phyloP scores from a whole-genome alignment of 1,140 invertebrate species.

The Pogonomyrmex californicus region DNA sequence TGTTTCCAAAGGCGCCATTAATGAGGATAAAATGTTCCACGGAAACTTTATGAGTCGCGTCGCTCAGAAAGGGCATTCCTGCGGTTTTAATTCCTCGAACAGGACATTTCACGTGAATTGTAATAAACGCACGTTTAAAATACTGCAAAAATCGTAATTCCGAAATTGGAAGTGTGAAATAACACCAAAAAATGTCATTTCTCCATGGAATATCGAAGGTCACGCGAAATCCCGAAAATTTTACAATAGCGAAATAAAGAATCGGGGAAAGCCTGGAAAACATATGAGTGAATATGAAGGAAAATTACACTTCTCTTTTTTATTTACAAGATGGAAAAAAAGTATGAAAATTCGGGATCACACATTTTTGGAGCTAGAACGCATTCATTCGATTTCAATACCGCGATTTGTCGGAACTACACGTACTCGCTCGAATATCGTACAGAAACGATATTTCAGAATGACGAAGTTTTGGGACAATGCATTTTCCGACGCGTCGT shows the following conservation, averaged over 20 bases:
- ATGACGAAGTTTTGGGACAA: conserved; percentile 54
- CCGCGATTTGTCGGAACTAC: conserved; percentile 34
- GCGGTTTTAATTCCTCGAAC: conserved; percentile 3
- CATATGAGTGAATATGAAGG: neutral
- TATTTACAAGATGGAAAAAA: neutral
- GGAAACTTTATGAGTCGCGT: conserved; percentile 24
- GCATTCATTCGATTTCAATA: conserved; percentile 52
- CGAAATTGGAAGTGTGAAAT: neutral
- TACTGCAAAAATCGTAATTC: neutral
- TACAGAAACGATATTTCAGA: conserved; percentile 34
- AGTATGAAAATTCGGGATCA: conserved; percentile 28
- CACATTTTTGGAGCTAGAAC: conserved; percentile 14
- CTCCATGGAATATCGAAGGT: neutral
- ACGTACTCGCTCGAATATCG: conserved; percentile 19
- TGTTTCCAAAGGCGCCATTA: conserved; percentile 56
- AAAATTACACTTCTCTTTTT: neutral
- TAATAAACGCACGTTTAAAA: conserved; percentile 26
- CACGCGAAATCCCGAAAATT: conserved; percentile 11
- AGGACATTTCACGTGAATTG: neutral
- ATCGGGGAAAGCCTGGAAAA: conserved; percentile 18
- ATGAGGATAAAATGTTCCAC: conserved; percentile 61
- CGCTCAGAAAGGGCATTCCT: neutral
- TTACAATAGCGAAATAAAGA: neutral
- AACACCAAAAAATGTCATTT: neutral
- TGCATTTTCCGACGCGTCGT: neutral